Conservation (phyloP, 2,797 vertebrate species). For the Argentina silus region DNA sequence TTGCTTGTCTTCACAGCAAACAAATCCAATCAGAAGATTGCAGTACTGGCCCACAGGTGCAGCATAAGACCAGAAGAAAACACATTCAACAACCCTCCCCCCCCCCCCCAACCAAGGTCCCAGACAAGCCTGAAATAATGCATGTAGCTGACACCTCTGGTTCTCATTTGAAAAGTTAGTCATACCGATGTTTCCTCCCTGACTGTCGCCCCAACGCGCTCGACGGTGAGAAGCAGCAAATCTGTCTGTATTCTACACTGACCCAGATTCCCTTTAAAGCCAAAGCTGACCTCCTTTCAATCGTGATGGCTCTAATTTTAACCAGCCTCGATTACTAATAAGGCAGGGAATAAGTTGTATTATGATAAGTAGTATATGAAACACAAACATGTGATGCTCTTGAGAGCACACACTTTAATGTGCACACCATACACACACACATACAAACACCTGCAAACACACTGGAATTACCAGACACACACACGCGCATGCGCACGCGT, state of each 20-base stretch:
- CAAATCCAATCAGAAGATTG: not conserved
- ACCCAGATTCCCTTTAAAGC: conserved; percentile 74
- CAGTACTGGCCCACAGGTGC: not conserved
- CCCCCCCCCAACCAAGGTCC: not conserved
- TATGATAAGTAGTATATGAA: conserved; percentile 72
- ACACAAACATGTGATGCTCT: conserved; percentile 51
- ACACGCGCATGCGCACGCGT: conserved; percentile 22
- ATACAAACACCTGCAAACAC: conserved; percentile 4
- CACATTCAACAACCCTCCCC: not conserved
- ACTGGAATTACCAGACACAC: conserved; percentile 2
- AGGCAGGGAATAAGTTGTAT: conserved; percentile 53
- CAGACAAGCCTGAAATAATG: not conserved
- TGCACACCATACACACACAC: conserved; percentile 6
- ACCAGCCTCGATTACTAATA: conserved; percentile 65
- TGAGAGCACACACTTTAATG: not conserved
- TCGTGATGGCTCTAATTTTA: conserved; percentile 78
- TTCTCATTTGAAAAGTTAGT: conserved; percentile 21
- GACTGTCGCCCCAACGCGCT: not conserved
- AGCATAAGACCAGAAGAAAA: not conserved
- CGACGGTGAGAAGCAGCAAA: conserved; percentile 28
- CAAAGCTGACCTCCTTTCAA: conserved; percentile 78
- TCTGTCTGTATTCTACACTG: conserved; percentile 60
- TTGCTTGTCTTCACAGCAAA: not conserved
- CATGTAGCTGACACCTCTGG: not conserved
- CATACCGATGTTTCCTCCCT: not conserved